Evolutionary conservation across 2,888 invertebrate genomes (phyloP), one percentile per base, ranked within the genome.

Genomic region (Eupeodes luniger): DNA sequence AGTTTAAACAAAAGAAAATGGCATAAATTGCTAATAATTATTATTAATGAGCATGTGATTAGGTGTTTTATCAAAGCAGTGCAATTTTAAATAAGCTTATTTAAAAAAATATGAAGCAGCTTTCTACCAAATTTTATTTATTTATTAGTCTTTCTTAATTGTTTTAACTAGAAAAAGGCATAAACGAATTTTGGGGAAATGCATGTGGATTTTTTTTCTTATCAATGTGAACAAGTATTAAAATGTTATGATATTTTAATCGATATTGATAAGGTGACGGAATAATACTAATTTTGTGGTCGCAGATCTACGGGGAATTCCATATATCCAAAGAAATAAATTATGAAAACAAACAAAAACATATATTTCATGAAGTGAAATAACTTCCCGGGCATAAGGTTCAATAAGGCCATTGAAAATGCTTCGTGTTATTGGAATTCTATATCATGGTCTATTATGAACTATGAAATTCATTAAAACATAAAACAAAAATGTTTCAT

Each of bases 11-110:
- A 27, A 27, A 27, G 2, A 27, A 27, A 61, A 62, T 76, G 36
- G 12, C 53, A 81, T 53, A 80, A 76, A 69, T 40, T 64, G 64
- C 69, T 51, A 77, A 66, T 62, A 61, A 49, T 61, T 66, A 36
- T 27, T 49, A 57, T 61, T 47, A 19, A 44, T 49, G 49, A 27
- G 5, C 44, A 14, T 44, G 44, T 80, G 57, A 80, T 47, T 40
- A 7, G 40, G 3, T 64, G 61, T 55, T 75, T 55, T 51, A 40
- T 61, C 53, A 81, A 53, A 67, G 75, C 59, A 27, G 49, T 59
- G 75, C 67, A 51, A 34, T 3, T 76, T 66, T 49, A 0, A 27
- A 27, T 34, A 3, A 66, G 55, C 19, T 16, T 61, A 62, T 40
- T 40, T 34, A 14, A 9, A 34, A 34, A 62, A 40, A 40, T 7